Evolutionary conservation across 2,888 invertebrate species (phyloP).

Genomic region (Lithosia quadra): DNA sequence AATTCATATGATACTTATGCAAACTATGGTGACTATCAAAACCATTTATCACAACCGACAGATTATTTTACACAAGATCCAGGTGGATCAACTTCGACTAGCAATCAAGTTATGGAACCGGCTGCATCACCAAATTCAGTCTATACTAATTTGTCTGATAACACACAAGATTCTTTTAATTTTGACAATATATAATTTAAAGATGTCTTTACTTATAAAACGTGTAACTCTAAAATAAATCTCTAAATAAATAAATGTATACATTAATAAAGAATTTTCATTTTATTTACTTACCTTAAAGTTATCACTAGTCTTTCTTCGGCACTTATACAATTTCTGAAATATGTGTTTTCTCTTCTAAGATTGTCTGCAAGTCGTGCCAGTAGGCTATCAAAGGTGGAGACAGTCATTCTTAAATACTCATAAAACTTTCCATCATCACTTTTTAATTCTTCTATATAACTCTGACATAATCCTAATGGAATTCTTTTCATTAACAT

Average conservation of each 20-base stretch:
- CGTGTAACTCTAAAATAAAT: conserved; percentile 1
- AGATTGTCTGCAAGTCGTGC: conserved; percentile 20
- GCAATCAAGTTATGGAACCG: conserved; percentile 18
- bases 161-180: conserved; percentile 20
- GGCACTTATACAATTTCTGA: conserved; percentile 22
- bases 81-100: conserved; percentile 6
- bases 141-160: conserved; percentile 19
- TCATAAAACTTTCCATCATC: conserved; percentile 16
- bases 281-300: conserved; percentile 22
- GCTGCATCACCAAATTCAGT: conserved; percentile 18
- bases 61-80: conserved; percentile 22
- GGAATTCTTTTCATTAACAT: conserved; percentile 24
- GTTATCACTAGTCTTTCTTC: conserved; percentile 22
- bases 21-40: conserved; percentile 15
- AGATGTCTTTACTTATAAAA: conserved; percentile 4
- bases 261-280: conserved; percentile 14
- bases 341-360: conserved; percentile 21
- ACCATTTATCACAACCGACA: conserved; percentile 13
- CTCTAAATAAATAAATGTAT: conserved; percentile 11
- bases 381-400: conserved; percentile 12
- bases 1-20: conserved; percentile 19
- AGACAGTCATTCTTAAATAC: conserved; percentile 17
- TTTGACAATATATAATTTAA: conserved; percentile 17
- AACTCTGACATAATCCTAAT: conserved; percentile 17
- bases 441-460: conserved; percentile 22